These are phyloP conservation scores for Margarornis squamiger DNA, from an alignment of 2,797 vertebrate species.

Conservation along the genomic window DNA sequence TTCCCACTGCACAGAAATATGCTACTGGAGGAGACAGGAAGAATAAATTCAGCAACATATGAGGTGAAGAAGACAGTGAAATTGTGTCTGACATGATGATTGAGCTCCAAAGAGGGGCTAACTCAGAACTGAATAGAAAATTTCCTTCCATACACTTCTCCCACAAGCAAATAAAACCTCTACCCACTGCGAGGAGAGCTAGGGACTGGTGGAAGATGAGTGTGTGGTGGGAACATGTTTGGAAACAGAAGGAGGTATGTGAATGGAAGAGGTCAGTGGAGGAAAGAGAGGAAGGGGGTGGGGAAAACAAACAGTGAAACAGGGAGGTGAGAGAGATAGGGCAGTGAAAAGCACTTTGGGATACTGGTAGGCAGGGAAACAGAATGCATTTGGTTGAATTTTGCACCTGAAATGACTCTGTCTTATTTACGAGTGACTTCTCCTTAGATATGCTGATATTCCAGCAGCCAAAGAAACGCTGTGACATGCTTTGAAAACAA, in stretches of 20 bases:
- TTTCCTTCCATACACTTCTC: background rate
- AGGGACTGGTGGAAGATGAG: background rate
- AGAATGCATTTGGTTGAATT: background rate
- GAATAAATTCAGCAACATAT: background rate
- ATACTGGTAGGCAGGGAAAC: background rate
- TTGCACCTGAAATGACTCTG: background rate
- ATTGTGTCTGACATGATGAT: background rate
- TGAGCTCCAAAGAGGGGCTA: background rate
- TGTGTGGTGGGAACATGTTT: background rate
- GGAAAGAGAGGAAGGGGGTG: background rate
- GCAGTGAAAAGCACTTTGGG: background rate
- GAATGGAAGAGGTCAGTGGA: background rate
- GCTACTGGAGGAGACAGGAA: background rate
- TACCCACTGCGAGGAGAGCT: background rate
- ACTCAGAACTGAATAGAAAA: background rate
- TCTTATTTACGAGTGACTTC: background rate
- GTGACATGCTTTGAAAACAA: background rate
- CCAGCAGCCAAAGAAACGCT: background rate
- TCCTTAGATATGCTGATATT: background rate
- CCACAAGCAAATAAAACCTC: background rate
- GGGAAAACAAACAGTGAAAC: background rate
- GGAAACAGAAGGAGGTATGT: background rate
- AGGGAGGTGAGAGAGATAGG: background rate
- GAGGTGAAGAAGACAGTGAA: background rate
- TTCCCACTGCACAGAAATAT: background rate